phyloP scores from a whole-genome alignment of 2,113 vertebrate species.

The Equus przewalskii region DNA sequence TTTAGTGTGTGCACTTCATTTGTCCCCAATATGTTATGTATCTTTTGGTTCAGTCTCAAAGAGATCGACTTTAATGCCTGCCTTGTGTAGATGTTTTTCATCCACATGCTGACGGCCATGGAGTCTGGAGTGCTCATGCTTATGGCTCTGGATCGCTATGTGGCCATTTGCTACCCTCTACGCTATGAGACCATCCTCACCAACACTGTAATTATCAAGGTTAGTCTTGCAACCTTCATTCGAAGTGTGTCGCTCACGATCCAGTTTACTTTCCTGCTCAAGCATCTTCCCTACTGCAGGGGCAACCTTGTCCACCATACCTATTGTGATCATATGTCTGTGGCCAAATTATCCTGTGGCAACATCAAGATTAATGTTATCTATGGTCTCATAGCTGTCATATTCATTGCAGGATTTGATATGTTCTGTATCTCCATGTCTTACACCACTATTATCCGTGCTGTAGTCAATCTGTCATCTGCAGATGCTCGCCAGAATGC shows the following conservation, averaged over 20 bases:
- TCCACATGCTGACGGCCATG: conserved; percentile 69
- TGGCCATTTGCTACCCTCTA: conserved; percentile 74
- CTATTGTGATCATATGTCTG: conserved; percentile 74
- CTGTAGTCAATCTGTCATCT: conserved; percentile 50
- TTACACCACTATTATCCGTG: conserved; percentile 67
- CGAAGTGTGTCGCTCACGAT: not conserved
- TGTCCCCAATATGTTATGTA: conserved; percentile 69
- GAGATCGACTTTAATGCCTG: conserved; percentile 76
- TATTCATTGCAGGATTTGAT: conserved; percentile 52
- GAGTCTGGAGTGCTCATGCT: conserved; percentile 70
- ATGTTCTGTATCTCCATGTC: conserved; percentile 44
- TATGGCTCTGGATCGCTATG: conserved; percentile 70
- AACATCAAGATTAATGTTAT: conserved; percentile 59
- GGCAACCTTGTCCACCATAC: conserved; percentile 60
- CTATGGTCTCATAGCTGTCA: conserved; percentile 64
- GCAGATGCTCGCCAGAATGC: conserved; percentile 65
- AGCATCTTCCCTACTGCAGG: conserved; percentile 42
- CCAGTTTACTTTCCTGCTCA: conserved; percentile 70
- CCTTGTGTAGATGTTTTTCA: conserved; percentile 77
- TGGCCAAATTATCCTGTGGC: conserved; percentile 73
- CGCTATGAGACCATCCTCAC: conserved; percentile 67
- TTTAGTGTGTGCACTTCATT: conserved; percentile 37
- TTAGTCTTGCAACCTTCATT: not conserved
- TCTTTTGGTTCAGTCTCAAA: conserved; percentile 66
- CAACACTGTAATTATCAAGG: not conserved